Evolutionary conservation across 2,888 invertebrate species (phyloP).

Genomic region (Trissoscelio sp.): DNA sequence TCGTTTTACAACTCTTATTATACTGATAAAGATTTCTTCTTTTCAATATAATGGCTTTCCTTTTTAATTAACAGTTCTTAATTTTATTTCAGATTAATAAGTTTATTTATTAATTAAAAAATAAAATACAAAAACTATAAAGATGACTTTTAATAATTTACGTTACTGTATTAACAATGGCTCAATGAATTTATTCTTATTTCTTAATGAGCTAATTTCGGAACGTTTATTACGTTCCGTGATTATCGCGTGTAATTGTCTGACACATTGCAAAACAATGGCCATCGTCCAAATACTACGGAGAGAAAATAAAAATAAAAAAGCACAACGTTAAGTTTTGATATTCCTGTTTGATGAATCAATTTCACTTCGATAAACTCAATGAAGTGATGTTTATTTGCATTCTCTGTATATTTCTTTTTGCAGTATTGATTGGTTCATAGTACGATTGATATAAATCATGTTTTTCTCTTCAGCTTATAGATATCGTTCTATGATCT

Average conservation of each 20-base stretch:
- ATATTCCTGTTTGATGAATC: not conserved
- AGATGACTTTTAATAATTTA: conserved; percentile 1
- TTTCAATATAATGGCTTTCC: not conserved
- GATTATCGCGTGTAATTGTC: conserved; percentile 34
- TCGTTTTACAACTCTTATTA: not conserved
- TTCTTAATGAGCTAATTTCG: conserved; percentile 52
- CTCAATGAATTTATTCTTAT: no score
- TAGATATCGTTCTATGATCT: conserved; percentile 2
- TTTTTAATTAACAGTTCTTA: not conserved
- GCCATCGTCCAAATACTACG: conserved; percentile 44
- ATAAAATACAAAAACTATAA: not conserved
- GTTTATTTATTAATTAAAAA: not conserved
- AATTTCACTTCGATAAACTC: conserved; percentile 1
- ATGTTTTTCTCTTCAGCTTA: conserved; percentile 8
- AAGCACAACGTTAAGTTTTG: not conserved
- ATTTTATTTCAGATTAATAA: not conserved
- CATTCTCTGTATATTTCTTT: not conserved
- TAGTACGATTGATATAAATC: conserved; percentile 40
- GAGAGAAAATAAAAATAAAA: conserved; percentile 36
- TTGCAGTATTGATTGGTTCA: conserved; percentile 26
- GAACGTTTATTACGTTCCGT: conserved; percentile 16
- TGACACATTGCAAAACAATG: conserved; percentile 50
- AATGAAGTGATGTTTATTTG: conserved; percentile 4
- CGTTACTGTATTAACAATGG: not conserved
- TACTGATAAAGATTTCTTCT: not conserved